Base-by-base conservation (phyloP, 2,797 vertebrate genomes). In the Gallinago solitaria region DNA sequence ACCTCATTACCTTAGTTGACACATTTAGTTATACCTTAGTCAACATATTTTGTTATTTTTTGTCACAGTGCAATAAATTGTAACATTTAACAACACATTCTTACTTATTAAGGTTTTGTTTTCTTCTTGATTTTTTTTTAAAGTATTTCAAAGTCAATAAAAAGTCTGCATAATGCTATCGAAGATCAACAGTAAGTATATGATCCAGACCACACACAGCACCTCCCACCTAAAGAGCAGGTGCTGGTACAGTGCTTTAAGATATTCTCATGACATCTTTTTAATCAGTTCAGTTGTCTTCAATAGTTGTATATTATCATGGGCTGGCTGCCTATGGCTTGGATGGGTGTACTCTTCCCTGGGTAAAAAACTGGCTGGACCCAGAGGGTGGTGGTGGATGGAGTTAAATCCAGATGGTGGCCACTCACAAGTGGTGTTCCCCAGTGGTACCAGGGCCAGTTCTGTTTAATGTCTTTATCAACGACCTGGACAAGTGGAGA, bases 221-320 rank as follows among this genome's bases (percentile, higher is more conserved):
- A 89, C 45, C 8, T 30, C 18, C 9, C 1, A 13, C 5, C 6
- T n/a, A 6, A 79, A 71, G 24, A 76, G 16, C 41, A 50, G 67
- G 4, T 45, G 47, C 19, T 45, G 19, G 17, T 83, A 32, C 5
- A 64, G 18, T 20, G 11, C 64, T 76, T 83, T 77, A 61, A 50
- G 35, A 68, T 14, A 41, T 54, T 43, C 30, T 68, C 67, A 54
- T 0, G 2, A 81, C 0, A 0, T 25, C 68, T 48, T 81, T 75
- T 81, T 75, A 43, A 39, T 68, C 45, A 74, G 75, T 64, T 28
- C 65, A 56, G n/a, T 43, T 64, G 35, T 81, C 54, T 57, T 56
- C 32, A 83, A 67, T 2, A 69, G 10, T 6, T 78, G 39, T 41
- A 63, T 15, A 23, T 69, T 32, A 75, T 2, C 16, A 43, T 25